Base-by-base conservation (phyloP, 1,140 invertebrate genomes). In the Dryas iulia region DNA sequence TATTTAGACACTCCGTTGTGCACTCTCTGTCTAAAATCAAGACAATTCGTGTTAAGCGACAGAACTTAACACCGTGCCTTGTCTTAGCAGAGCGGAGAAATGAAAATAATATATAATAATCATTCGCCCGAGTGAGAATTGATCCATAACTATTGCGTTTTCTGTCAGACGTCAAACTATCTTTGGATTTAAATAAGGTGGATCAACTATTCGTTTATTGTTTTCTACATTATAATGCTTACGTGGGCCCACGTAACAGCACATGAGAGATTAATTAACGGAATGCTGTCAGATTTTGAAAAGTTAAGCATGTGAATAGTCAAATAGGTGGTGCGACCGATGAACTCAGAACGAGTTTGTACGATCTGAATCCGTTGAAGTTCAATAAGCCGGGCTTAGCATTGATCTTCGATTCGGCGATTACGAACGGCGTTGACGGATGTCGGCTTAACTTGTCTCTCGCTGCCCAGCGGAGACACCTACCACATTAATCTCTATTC, bases 361-460 rank as follows among this genome's bases (percentile, higher is more conserved):
- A 60, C 73, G 81, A 84, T 85, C 74, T 74, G 77, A 83, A 82
- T 83, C 79, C 77, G 81, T 82, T 79, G 84, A 88, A 78, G 83
- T 87, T 84, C 79, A 85, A 84, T 91, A 91, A 91, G 84, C 86
- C 69, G 81, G 74, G 80, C 86, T 91, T 89, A 90, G 76, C 86
- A 89, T 86, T 78, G 86, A 87, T 90, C 87, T 90, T 84, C 80
- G 87, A 88, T 89, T 82, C 80, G 82, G 77, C 77, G 87, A 90
- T 89, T 88, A 87, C 84, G 81, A 71, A 77, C 78, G 76, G 85
- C 87, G 89, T 89, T 91, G 89, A 90, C 89, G 89, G 87, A 91
- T 86, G 86, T 88, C 87, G 80, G 86, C 89, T 91, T 89, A 91
- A 84, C 76, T 84, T 86, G 86, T 88, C 87, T 83, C 83, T 89